phyloP scores from a whole-genome alignment of 2,888 invertebrate genomes.

The Micropterix aruncella region DNA sequence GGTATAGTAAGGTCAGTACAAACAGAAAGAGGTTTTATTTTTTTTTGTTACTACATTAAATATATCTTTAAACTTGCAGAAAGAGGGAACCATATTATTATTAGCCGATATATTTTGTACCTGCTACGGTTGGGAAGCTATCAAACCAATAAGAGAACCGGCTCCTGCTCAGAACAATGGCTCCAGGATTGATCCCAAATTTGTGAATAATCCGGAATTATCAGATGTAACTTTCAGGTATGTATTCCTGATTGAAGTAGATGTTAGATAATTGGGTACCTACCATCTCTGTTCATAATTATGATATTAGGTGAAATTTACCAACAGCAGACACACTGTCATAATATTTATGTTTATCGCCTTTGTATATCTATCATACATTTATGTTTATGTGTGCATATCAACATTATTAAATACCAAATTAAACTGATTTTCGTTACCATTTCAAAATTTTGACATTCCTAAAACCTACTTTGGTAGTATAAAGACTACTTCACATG shows the following conservation, averaged over 20 bases:
- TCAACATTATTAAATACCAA: too few species aligned
- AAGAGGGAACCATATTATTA: conserved; percentile 76
- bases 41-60: conserved; percentile 1
- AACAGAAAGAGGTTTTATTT: not conserved
- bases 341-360: too few species aligned
- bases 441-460: too few species aligned
- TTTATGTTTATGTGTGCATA: too few species aligned
- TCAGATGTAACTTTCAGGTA: conserved; percentile 80
- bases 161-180: conserved; percentile 46
- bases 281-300: too few species aligned
- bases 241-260: conserved; percentile 1
- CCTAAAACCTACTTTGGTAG: too few species aligned
- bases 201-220: conserved; percentile 86
- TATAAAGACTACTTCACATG: too few species aligned
- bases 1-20: conserved; percentile 66
- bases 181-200: conserved; percentile 80
- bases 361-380: too few species aligned
- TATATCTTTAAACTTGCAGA: conserved; percentile 32
- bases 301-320: too few species aligned
- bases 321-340: too few species aligned
- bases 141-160: conserved; percentile 59
- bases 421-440: too few species aligned
- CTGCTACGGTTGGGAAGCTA: conserved; percentile 77
- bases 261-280: too few species aligned
- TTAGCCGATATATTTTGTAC: conserved; percentile 83